Evolutionary conservation across 2,113 vertebrate genomes (phyloP).

Genomic region (Actinemys pallida): DNA sequence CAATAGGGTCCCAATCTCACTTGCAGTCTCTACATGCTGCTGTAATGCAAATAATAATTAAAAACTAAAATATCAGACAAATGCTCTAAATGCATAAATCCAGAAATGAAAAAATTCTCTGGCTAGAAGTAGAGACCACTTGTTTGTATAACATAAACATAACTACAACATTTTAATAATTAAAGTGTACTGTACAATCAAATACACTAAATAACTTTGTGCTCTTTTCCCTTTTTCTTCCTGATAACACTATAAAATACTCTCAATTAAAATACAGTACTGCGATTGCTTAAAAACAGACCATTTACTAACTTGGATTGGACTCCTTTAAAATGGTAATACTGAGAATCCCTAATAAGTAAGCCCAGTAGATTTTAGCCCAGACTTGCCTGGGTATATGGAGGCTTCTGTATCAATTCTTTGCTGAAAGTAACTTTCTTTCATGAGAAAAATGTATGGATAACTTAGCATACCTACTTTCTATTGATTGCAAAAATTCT

Average conservation of each 20-base stretch:
- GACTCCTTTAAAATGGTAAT: not conserved
- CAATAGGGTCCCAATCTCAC: not conserved
- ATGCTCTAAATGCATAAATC: not conserved
- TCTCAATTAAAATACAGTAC: not conserved
- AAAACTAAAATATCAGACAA: not conserved
- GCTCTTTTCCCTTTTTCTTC: not conserved
- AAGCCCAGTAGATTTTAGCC: slow-evolving; percentile 1
- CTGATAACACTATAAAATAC: not conserved
- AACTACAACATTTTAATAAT: not conserved
- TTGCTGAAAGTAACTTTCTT: not conserved
- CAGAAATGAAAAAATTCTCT: not conserved
- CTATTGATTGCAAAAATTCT: not conserved
- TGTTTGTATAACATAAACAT: not conserved
- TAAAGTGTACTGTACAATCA: not conserved
- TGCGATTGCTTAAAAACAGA: not conserved
- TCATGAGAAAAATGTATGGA: not conserved
- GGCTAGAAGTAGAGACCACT: not conserved
- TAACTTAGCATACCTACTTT: not conserved
- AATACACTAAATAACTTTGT: not conserved
- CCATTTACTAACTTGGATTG: not conserved
- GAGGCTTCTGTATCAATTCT: not conserved
- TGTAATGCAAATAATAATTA: no score
- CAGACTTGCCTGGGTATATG: not conserved
- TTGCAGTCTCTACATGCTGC: not conserved
- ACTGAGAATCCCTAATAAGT: not conserved